Percentiles rank a stretch among this genome's conserved stretches.
Conservation (phyloP, 2,888 invertebrate genomes). For the Masnerella sp. region DNA sequence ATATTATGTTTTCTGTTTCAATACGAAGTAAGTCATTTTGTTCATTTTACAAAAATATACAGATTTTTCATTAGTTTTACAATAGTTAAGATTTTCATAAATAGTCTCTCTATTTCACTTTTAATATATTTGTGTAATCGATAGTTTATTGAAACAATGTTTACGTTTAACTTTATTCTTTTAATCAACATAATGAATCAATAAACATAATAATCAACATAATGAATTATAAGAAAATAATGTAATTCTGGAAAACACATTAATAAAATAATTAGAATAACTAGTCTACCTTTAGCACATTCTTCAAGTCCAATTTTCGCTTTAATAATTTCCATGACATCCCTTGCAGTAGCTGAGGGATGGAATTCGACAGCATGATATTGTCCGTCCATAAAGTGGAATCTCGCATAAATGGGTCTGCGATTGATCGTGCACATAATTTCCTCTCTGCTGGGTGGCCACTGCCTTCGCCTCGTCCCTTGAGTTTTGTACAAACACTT, state of each 20-base stretch:
- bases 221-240: no score
- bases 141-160: no score
- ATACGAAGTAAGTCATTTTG: no score
- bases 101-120: no score
- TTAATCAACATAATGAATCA: no score
- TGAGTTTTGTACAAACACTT: slow-evolving; percentile 87
- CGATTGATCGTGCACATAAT: slow-evolving; percentile 95
- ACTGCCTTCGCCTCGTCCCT: slow-evolving; percentile 88
- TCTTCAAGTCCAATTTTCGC: slow-evolving; percentile 92
- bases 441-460: slow-evolving; percentile 95
- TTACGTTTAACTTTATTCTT: no score
- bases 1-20: neutral
- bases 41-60: neutral
- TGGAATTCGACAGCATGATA: slow-evolving; percentile 97
- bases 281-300: slow-evolving; percentile 82
- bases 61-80: neutral
- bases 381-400: slow-evolving; percentile 95
- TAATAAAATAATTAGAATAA: no score
- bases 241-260: no score
- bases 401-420: slow-evolving; percentile 92
- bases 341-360: slow-evolving; percentile 93
- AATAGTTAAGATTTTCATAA: neutral
- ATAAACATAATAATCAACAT: no score
- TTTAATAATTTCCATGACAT: slow-evolving; percentile 91
- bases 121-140: no score